Base-by-base conservation (phyloP, 92 coral and sea anemone genomes). In the Meandrina meandrites region DNA sequence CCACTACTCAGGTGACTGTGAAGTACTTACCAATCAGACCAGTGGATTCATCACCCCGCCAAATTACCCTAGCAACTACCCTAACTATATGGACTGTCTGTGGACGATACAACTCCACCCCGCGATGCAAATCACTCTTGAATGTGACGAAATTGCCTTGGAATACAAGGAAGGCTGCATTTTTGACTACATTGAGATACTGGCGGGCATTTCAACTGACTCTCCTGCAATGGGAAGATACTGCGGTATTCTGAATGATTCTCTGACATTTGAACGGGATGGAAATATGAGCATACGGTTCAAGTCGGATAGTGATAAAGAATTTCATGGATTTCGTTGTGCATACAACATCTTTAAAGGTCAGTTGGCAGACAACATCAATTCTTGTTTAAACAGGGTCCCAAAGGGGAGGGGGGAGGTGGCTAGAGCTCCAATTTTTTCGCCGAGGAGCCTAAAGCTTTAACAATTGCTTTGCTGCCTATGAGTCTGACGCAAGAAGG, bases 231-330 rank as follows among this genome's bases (percentile, higher is more conserved):
- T 92, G 4, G 91, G 73, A 48, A 79, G 83, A 86, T 80, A 86
- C 42, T 92, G 94, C 84, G 94, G 92, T 30, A 24, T 50, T 15
- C 58, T 78, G 24, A 66, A 82, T 21, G 10, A 81, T 13, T 71
- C 90, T 3, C 36, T 77, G n/a, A 83, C 62, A 1, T 24, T 86
- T 85, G 81, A 86, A 15, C 84, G 91, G 5, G 70, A 80, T 10
- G 94, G 92, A 22, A 89, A 89, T 79, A 35, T 92, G 79, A 92
- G 88, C 36, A 42, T 92, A 72, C 88, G 79, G 60, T 92, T 92
- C 74, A 82, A 27, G 48, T 92, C 94, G 7, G 94, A 92, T 54
- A 9, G 2, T 21, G 92, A 89, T 66, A 89, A 86, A 75, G 94
- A 92, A 76, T 30, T 54, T 42, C 11, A 17, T 66, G 94, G 94